Evolutionary conservation across 2,113 vertebrate species (phyloP), one percentile per base, ranked within the genome.

Genomic region (Callorhinus ursinus): DNA sequence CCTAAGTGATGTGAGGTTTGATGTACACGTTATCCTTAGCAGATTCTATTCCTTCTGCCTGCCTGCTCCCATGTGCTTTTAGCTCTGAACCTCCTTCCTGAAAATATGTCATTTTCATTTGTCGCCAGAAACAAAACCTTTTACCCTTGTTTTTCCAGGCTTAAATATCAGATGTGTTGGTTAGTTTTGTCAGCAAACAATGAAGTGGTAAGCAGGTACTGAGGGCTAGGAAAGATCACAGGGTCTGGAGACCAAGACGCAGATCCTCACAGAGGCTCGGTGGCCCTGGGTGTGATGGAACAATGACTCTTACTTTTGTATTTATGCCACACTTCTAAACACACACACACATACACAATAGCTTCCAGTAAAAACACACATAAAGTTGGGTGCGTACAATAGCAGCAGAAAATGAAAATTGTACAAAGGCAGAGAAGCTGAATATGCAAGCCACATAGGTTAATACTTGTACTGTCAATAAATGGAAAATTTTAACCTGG

Each of bases 61-160:
- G 42, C 46, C 31, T 93, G 28, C 24, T 69, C 13, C 22, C 24
- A 26, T 72, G n/a, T 42, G 24, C 63, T 72, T 61, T 53, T 76
- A 93, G n/a, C 83, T 79, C 55, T 33, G 46, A 92, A 67, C 2
- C 15, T 53, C 19, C 36, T 92, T 94, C 59, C 49, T 72, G 57
- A 84, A 90, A 94, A 67, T 19, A 19, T 11, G 18, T 51, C 39
- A 42, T 79, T 95, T 91, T 95, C 53, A 53, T 85, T 81, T 97
- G n/a, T 87, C 28, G 53, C 57, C 65, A 77, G 55, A 84, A 82
- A 81, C 81, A 71, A 71, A 22, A 80, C 5, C 8, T 92, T 84
- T 81, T 76, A 63, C 8, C 16, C 3, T 87, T 83, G 55, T 31
- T 59, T 95, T 89, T 88, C 15, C 74, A 61, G 39, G 14, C 36